Base-by-base conservation (phyloP, 2,888 invertebrate species). In the Phlogophora meticulosa region DNA sequence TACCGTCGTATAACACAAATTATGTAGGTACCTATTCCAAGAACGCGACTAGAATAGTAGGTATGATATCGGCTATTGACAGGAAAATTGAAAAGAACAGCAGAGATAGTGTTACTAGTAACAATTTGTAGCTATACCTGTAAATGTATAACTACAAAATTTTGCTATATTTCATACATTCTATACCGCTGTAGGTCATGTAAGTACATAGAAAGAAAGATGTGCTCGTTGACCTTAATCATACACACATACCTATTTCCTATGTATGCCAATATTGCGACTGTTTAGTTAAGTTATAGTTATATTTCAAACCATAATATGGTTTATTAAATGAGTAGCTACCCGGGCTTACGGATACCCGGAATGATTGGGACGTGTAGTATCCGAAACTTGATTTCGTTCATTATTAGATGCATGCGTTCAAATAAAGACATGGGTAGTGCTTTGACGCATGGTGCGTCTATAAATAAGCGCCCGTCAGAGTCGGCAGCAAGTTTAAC, bases 381-480 rank as follows among this genome's bases (percentile, higher is more conserved):
- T 13, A 22, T 46, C 4, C 36, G n/a, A 46, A 13, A 61, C 40
- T 34, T 42, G 9, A 38, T 32, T 10, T 22, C 5, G 1, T 15
- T 32, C 10, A 32, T 22, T 49, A n/a, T 38, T 43, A 34, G n/a
- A 51, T 34, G 24, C n/a, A 53, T 36, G 15, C 13, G 46, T 51
- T 22, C 28, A 52, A 76, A 59, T 68, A 52, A 36, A 79, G 38
- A 32, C 20, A 48, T 45, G 60, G 49, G 55, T 60, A 80, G 63
- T 57, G 46, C 34, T 63, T 66, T 63, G 70, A 69, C 67, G 78
- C 58, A 58, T 71, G 61, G 70, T 71, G 76, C 58, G 73, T 74
- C 88, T 92, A 91, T 86, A 90, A 88, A 90, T 91, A 91, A 73
- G 51, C 82, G 64, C 64, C 66, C 68, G 75, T 77, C 72, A 68